Evolutionary conservation across 2,797 vertebrate species (phyloP).

Genomic region (Mallotus villosus): DNA sequence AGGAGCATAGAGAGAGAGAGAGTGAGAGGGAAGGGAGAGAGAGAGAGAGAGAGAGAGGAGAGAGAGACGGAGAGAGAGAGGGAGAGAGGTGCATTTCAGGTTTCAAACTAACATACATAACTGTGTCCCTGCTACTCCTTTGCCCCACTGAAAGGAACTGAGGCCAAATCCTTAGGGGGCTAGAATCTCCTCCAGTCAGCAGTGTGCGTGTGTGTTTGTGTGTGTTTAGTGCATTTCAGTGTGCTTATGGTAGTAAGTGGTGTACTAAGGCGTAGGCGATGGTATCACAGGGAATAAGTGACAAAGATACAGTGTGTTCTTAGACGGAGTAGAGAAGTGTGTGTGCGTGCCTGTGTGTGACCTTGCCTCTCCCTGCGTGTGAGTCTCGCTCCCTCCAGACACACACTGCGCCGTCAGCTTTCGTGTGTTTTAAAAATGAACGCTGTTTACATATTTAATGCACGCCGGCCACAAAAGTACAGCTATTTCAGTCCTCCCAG

Average conservation of each 20-base stretch:
- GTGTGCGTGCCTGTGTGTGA: conserved; percentile 27
- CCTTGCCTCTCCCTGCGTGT: conserved; percentile 52
- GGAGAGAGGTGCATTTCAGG: no score
- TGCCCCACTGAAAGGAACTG: no score
- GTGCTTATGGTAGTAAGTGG: not conserved
- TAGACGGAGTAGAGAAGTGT: not conserved
- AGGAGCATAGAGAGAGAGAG: no score
- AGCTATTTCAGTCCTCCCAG: conserved; percentile 52
- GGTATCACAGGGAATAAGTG: not conserved
- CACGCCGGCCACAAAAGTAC: conserved; percentile 31
- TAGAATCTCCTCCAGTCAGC: no score
- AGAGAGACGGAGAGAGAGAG: no score
- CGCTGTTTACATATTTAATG: conserved; percentile 73
- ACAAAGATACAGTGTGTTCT: not conserved
- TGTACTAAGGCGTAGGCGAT: not conserved
- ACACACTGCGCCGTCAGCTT: conserved; percentile 61
- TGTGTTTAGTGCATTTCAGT: not conserved
- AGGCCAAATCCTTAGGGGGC: no score
- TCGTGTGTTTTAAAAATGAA: conserved; percentile 68
- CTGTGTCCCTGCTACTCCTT: no score
- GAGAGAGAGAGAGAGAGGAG: no score
- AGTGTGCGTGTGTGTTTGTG: conserved; percentile 5
- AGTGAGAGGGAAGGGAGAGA: no score
- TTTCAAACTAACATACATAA: no score
- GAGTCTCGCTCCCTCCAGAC: conserved; percentile 53